These are phyloP conservation scores for Psammodynastes pulverulentus DNA, from an alignment of 2,113 vertebrate genomes.

Conservation along the genomic window DNA sequence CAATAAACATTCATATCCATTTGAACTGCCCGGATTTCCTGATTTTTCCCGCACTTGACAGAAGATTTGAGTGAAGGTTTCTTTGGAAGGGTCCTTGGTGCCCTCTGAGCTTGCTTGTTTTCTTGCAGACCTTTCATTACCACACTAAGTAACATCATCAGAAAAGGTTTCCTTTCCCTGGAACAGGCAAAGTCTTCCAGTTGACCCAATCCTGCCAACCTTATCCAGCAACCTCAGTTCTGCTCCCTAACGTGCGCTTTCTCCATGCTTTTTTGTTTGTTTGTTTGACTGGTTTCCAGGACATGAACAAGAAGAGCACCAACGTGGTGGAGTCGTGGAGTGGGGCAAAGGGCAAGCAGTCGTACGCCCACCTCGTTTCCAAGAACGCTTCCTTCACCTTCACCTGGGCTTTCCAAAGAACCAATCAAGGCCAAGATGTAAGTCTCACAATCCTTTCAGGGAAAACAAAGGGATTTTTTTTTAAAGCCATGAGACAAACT, in stretches of 20 bases:
- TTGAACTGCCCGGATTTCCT: too few relatives aligned
- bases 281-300: slow-evolving; percentile 72
- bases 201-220: neutral
- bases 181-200: neutral
- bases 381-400: slow-evolving; percentile 91
- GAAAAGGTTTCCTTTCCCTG: neutral
- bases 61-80: too few relatives aligned
- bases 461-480: neutral
- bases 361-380: slow-evolving; percentile 86
- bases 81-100: too few relatives aligned
- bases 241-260: rapidly evolving
- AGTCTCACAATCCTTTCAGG: slow-evolving; percentile 55
- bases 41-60: too few relatives aligned
- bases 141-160: too few relatives aligned
- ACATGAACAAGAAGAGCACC: slow-evolving; percentile 89
- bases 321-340: slow-evolving; percentile 95
- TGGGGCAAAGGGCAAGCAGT: slow-evolving; percentile 85
- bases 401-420: slow-evolving; percentile 98
- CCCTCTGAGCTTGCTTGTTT: too few relatives aligned
- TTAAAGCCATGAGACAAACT: neutral
- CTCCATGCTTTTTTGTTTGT: neutral
- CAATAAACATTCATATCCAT: too few relatives aligned
- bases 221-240: neutral
- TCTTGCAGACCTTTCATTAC: too few relatives aligned
- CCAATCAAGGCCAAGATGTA: slow-evolving; percentile 87